These are phyloP conservation scores for Cathartes aura DNA, from an alignment of 2,113 vertebrate genomes.

Conservation along the genomic window DNA sequence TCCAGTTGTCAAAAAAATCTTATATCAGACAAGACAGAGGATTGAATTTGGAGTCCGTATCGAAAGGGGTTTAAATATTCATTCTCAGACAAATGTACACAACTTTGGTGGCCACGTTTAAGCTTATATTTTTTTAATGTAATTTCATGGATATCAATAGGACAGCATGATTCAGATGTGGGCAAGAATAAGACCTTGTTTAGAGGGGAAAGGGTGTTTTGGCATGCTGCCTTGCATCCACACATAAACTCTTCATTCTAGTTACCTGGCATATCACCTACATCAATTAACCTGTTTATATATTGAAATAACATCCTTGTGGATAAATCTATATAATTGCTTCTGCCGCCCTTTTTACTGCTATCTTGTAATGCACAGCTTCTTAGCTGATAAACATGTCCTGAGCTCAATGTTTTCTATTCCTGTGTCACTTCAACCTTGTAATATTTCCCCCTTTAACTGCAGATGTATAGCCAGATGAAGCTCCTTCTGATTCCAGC, in stretches of 20 bases:
- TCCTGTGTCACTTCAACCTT: neutral
- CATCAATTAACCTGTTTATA: neutral
- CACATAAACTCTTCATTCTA: neutral
- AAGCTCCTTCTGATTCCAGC: neutral
- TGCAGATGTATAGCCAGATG: neutral
- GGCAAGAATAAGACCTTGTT: neutral
- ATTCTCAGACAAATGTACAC: neutral
- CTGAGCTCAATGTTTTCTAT: neutral
- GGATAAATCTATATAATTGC: neutral
- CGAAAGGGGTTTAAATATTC: neutral
- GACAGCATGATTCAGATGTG: neutral
- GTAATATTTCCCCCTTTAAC: neutral
- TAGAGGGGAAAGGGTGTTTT: neutral
- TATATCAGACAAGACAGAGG: neutral
- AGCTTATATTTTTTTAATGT: neutral
- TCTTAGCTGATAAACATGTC: neutral
- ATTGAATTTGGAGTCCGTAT: neutral
- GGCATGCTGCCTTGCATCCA: neutral
- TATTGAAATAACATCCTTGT: neutral
- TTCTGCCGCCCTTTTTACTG: neutral
- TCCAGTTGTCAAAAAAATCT: neutral
- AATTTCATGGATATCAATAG: neutral
- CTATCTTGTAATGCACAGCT: neutral
- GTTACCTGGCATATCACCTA: neutral
- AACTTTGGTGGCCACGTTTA: neutral